Base-by-base conservation (phyloP, 1,140 invertebrate genomes). In the Eurosta solidaginis region DNA sequence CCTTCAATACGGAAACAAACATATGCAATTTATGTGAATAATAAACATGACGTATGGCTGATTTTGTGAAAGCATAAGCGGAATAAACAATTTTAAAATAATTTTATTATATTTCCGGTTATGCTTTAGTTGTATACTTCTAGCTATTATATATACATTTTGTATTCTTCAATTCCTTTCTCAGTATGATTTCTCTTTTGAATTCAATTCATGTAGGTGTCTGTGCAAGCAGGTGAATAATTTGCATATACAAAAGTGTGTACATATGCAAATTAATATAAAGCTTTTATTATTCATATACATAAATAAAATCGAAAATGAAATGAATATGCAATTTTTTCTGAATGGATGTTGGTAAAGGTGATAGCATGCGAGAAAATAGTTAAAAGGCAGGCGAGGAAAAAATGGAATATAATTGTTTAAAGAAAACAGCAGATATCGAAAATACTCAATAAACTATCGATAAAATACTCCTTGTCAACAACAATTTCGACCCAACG, bases 271-370 rank as follows among this genome's bases (percentile, higher is more conserved):
- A 12, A 40, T 68, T 4, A 17, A 49, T 17, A 17, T 10, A 22
- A 25, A 22, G 49, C n/a, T 52, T 22, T 22, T 40, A 40, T 68
- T 29, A 68, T 68, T 68, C 59, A 68, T 68, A 42, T 68, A 33
- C 59, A 68, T 68, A 40, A 68, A 68, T 68, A 68, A 68, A 40
- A 40, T 68, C 33, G 33, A 40, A 68, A 68, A 68, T 42, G 59
- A 68, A 68, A 68, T 68, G 33, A 68, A 68, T 40, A 40, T 68
- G 59, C 59, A 29, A 68, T 40, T 40, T 40, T 20, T 7, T 20
- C n/a, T 63, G 52, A 12, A 14, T 7, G 59, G 7, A 2, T 20
- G 33, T 68, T n/a, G 20, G 33, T 20, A 17, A 63, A 47, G 12
- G 45, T 47, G 7, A 2, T 10, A 17, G 2, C n/a, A n/a, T n/a